Evolutionary conservation across 2,797 vertebrate species (phyloP), one percentile per base, ranked within the genome.

Genomic region (Pachyuromys duprasi): DNA sequence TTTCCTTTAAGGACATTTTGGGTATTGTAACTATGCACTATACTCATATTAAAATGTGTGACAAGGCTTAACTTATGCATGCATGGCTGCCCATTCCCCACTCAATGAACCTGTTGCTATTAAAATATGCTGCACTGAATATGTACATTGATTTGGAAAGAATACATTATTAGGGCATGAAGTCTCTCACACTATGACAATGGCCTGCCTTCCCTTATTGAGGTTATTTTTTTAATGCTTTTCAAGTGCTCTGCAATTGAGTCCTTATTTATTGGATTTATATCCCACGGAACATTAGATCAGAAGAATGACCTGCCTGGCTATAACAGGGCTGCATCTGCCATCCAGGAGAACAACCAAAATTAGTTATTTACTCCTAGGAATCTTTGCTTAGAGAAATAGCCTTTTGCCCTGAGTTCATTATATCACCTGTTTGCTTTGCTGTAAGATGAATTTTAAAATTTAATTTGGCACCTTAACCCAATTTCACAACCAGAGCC

Each of bases 1-100:
- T 76, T 86, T 95, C 57, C 36, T 82, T 78, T 80, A 88, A 84
- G 11, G 82, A 22, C 79, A 87, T 53, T 82, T 75, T 72, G 69
- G 5, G 8, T 65, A 67, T 72, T 95, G 8, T 42, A 87, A 49
- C 13, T 31, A n/a, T 74, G 28, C 79, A 87, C 28, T 83, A 5
- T 53, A 22, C 6, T 45, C 65, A 75, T 83, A 31, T 55, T 74
- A 79, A 39, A 87, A 45, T 55, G 78, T 78, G 53, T n/a, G 45
- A 53, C 55, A 79, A 82, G n/a, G 28, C 49, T 94, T 86, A 28
- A 63, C 55, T 90, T 90, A 60, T 8, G 3, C 28, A 8, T 15
- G 13, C 6, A 5, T 60, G 45, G 2, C 45, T 90, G 7, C 2
- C 31, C 3, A 12, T 28, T 26, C 22, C 5, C 4, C 14, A 74